phyloP scores from a whole-genome alignment of 1,140 invertebrate species.

The Micrasema minimum region DNA sequence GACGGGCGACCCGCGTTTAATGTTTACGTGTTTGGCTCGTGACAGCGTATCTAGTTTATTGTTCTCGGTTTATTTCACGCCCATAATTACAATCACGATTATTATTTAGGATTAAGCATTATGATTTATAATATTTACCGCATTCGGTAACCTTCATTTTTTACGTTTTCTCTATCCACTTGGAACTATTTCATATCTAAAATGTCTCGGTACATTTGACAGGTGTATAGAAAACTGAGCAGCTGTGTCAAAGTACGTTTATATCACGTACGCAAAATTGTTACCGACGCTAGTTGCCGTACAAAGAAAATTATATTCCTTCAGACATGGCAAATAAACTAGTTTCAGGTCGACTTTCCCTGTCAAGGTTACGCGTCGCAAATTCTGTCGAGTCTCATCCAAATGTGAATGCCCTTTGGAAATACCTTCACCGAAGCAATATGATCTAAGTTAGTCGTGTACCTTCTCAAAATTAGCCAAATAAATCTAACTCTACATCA shows the following conservation, averaged over 20 bases:
- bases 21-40: constrained; percentile 48
- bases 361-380: constrained; percentile 3
- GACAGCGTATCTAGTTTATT: constrained; percentile 39
- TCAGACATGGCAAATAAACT: constrained; percentile 18
- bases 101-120: constrained; percentile 4
- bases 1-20: constrained; percentile 30
- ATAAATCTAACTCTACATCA: too few relatives aligned
- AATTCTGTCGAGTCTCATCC: neutral
- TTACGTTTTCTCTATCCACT: too few relatives aligned
- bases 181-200: too few relatives aligned
- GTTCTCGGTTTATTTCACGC: constrained; percentile 32
- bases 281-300: neutral
- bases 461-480: too few relatives aligned
- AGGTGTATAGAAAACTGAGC: constrained; percentile 12
- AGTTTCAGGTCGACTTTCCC: constrained; percentile 9
- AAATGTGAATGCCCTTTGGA: neutral
- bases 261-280: constrained; percentile 3
- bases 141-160: too few relatives aligned
- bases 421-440: neutral
- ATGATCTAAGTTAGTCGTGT: too few relatives aligned
- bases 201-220: neutral
- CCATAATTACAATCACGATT: constrained; percentile 22
- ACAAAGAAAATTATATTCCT: neutral
- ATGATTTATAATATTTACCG: too few relatives aligned
- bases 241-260: constrained; percentile 26